Percentiles rank a stretch among this genome's conserved stretches.
phyloP scores from a whole-genome alignment of 1,140 invertebrate species.

The Leptinotarsa lineolata region DNA sequence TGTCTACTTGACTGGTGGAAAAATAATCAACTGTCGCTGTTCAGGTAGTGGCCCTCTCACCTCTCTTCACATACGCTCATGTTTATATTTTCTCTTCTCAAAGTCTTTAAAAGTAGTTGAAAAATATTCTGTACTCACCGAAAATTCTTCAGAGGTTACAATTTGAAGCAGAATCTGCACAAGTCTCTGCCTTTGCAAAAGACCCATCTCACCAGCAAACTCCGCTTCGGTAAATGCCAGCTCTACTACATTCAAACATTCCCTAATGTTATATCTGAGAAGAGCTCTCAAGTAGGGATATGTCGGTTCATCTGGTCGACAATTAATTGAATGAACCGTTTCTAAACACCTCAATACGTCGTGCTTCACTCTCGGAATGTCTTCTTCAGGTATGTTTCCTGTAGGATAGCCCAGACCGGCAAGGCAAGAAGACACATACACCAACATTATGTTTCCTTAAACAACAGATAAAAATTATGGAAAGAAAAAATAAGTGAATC shows the following conservation, averaged over 20 bases:
- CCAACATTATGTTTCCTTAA: slow-evolving; percentile 87
- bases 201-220: slow-evolving; percentile 73
- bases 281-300: slow-evolving; percentile 83
- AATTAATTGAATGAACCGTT: slow-evolving; percentile 71
- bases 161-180: slow-evolving; percentile 81
- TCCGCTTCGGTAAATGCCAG: slow-evolving; percentile 87
- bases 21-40: no score
- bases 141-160: slow-evolving; percentile 58
- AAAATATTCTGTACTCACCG: slow-evolving; percentile 58
- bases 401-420: slow-evolving; percentile 88
- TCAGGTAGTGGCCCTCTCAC: no score
- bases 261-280: slow-evolving; percentile 83
- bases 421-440: slow-evolving; percentile 92
- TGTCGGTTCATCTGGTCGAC: slow-evolving; percentile 67
- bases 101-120: no score
- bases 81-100: no score
- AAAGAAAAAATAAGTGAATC: background rate
- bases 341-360: slow-evolving; percentile 70
- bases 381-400: slow-evolving; percentile 77
- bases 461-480: background rate
- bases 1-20: no score
- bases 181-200: slow-evolving; percentile 75
- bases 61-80: no score
- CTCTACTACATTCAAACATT: slow-evolving; percentile 88
- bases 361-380: slow-evolving; percentile 73